Evolutionary conservation across 2,797 vertebrate genomes (phyloP).

Genomic region (Halcyon badia): DNA sequence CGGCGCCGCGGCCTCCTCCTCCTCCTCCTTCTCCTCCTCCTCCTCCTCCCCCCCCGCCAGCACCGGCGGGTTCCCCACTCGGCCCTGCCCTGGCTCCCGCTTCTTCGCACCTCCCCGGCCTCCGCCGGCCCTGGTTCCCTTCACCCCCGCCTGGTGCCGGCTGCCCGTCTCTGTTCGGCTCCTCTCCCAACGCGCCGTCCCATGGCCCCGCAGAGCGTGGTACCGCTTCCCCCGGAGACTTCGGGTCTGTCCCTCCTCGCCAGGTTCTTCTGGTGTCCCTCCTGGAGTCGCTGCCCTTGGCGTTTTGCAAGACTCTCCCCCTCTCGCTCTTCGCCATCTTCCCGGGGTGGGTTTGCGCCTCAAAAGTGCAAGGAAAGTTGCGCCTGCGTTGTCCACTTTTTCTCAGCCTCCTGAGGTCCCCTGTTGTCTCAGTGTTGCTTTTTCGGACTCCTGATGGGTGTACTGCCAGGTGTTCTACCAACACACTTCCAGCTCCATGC

Average conservation of each 20-base stretch:
- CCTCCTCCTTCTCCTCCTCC: not conserved
- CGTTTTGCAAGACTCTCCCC: not conserved
- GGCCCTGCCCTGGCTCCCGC: not conserved
- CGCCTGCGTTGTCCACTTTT: not conserved
- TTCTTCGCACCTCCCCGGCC: conserved; percentile 22
- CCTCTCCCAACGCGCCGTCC: not conserved
- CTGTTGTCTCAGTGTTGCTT: accelerated
- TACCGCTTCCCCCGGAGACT: not conserved
- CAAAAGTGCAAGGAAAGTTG: not conserved
- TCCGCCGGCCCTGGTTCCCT: not conserved
- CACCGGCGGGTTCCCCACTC: not conserved
- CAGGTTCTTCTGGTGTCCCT: not conserved
- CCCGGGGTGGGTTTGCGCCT: not conserved
- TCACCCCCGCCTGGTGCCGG: not conserved
- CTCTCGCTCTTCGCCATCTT: not conserved
- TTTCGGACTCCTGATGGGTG: not conserved
- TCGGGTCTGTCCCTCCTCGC: not conserved
- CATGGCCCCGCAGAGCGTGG: not conserved
- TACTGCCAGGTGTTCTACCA: not conserved
- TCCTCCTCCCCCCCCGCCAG: not conserved
- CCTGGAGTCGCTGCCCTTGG: not conserved
- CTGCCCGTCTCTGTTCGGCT: not conserved
- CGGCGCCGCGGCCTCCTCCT: not conserved
- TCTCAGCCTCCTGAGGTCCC: not conserved
- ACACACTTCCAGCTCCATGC: not conserved